Conservation (phyloP, 1,140 invertebrate species). For the Achroia grisella region DNA sequence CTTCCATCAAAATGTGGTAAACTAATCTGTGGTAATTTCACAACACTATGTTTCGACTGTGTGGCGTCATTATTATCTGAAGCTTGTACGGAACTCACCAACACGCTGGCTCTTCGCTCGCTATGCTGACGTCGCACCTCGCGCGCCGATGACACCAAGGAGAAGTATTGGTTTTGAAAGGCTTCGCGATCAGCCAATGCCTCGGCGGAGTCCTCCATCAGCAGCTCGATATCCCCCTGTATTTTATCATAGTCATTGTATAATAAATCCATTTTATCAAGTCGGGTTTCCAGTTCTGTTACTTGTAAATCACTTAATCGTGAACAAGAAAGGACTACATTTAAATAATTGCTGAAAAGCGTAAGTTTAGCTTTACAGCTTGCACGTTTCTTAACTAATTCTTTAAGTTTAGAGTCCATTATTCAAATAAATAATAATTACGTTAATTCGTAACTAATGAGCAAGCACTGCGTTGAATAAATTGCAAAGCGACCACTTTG, state of each 20-base stretch:
- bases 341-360: no score
- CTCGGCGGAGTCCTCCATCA: slow-evolving; percentile 2
- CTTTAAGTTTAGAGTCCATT: no score
- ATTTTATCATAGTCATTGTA: slow-evolving; percentile 11
- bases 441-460: no score
- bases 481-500: no score
- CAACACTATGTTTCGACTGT: no score
- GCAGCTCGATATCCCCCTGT: slow-evolving; percentile 11
- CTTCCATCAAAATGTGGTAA: no score
- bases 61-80: slow-evolving; percentile 1
- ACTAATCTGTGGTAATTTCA: no score
- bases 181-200: slow-evolving; percentile 1
- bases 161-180: slow-evolving; percentile 8
- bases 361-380: background rate
- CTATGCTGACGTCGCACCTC: background rate
- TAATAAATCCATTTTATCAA: slow-evolving; percentile 10
- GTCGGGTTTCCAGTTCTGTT: slow-evolving; percentile 2
- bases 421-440: no score
- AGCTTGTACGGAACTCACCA: background rate
- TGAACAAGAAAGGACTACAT: background rate
- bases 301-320: background rate
- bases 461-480: no score
- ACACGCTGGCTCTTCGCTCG: background rate
- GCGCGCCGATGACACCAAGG: slow-evolving; percentile 6
- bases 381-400: background rate